phyloP scores from a whole-genome alignment of 2,888 invertebrate species.

The Dryobota labecula region DNA sequence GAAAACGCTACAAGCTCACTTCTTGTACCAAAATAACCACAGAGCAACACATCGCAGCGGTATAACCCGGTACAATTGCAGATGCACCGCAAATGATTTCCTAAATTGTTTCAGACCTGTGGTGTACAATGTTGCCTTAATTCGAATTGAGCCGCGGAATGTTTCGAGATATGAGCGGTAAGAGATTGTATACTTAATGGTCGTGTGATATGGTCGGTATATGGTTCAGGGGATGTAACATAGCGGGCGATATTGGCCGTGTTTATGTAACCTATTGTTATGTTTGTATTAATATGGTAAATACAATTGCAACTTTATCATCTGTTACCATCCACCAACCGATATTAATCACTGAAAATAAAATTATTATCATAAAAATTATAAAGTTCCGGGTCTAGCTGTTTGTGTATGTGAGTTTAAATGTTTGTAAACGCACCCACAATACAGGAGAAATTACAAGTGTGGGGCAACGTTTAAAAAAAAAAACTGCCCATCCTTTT shows the following conservation, averaged over 20 bases:
- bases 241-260: slow-evolving; percentile 2
- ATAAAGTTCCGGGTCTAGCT: no score
- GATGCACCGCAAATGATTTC: slow-evolving; percentile 81
- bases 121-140: slow-evolving; percentile 78
- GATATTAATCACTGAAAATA: no score
- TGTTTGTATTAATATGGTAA: no score
- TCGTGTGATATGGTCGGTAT: slow-evolving; percentile 22
- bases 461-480: no score
- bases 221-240: background rate
- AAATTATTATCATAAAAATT: no score
- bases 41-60: slow-evolving; percentile 79
- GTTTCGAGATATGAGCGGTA: slow-evolving; percentile 31
- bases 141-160: slow-evolving; percentile 60
- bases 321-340: no score
- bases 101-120: slow-evolving; percentile 82
- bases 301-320: no score
- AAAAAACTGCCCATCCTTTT: no score
- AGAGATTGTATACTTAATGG: slow-evolving; percentile 50
- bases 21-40: slow-evolving; percentile 67
- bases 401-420: no score
- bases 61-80: slow-evolving; percentile 80
- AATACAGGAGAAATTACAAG: no score
- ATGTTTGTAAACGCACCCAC: no score
- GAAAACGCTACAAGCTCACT: slow-evolving; percentile 32
- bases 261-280: background rate